phyloP scores from a whole-genome alignment of 2,888 invertebrate species.

The Lasioglossum lativentre region DNA sequence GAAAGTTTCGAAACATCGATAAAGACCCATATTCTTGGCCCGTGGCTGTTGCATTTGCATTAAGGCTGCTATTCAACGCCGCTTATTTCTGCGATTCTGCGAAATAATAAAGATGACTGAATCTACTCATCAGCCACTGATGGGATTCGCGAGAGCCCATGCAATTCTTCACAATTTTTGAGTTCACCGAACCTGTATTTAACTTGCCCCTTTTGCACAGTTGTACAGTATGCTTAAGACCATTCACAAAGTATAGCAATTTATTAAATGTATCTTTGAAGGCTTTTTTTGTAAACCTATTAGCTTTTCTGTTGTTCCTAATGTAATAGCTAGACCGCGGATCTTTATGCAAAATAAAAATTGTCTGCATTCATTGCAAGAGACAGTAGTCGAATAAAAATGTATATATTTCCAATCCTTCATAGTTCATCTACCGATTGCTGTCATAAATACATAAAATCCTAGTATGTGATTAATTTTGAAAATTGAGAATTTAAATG shows the following conservation, averaged over 20 bases:
- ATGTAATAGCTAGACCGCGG: too few relatives aligned
- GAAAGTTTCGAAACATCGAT: conserved; percentile 3
- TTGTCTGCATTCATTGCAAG: background rate
- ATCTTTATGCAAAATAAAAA: background rate
- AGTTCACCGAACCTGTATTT: background rate
- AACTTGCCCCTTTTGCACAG: background rate
- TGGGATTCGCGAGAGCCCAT: background rate
- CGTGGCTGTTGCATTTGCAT: background rate
- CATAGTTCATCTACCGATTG: background rate
- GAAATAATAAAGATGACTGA: background rate
- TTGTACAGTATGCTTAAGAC: background rate
- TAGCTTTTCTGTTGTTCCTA: too few relatives aligned
- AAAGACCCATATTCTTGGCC: background rate
- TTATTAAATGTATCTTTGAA: too few relatives aligned
- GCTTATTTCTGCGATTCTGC: background rate
- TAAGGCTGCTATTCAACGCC: background rate
- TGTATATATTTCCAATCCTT: background rate
- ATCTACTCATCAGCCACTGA: background rate
- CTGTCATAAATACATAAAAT: background rate
- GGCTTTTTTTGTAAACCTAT: too few relatives aligned
- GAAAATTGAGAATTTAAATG: background rate
- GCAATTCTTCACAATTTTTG: background rate
- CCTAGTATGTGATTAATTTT: background rate
- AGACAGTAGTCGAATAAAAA: background rate
- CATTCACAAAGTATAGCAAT: too few relatives aligned